Percentiles rank a stretch among this genome's conserved stretches.
phyloP scores from a whole-genome alignment of 2,113 vertebrate species.

The Laticauda laticaudata region DNA sequence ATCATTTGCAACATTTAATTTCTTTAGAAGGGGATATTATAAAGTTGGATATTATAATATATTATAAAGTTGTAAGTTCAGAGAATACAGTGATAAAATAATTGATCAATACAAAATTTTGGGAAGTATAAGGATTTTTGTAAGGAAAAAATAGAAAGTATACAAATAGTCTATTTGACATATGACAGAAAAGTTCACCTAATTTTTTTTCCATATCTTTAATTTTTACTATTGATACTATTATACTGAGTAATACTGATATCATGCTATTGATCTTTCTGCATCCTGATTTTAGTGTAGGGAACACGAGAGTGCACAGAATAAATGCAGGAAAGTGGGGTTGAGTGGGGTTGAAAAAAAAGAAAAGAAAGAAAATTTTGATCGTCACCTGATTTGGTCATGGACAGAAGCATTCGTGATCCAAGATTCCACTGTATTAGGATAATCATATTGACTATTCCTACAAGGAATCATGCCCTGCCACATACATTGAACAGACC shows the following conservation, averaged over 20 bases:
- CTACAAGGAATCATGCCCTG: background rate
- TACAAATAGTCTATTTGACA: background rate
- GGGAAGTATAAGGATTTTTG: background rate
- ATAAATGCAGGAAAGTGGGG: background rate
- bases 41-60: background rate
- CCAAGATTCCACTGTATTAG: no score
- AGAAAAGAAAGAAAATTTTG: no score
- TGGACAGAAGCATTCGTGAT: no score
- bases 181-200: background rate
- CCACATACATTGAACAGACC: no score
- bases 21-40: background rate
- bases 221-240: background rate
- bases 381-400: no score
- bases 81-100: background rate
- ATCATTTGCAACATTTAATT: background rate
- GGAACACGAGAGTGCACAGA: background rate
- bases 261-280: background rate
- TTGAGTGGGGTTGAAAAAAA: background rate
- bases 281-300: background rate
- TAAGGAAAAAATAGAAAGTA: background rate
- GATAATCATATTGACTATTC: background rate
- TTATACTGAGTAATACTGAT: background rate
- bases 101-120: background rate
- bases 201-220: background rate
- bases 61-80: background rate